These are phyloP conservation scores for Tychaedon coryphoeus DNA, from an alignment of 2,113 vertebrate genomes.

Conservation along the genomic window DNA sequence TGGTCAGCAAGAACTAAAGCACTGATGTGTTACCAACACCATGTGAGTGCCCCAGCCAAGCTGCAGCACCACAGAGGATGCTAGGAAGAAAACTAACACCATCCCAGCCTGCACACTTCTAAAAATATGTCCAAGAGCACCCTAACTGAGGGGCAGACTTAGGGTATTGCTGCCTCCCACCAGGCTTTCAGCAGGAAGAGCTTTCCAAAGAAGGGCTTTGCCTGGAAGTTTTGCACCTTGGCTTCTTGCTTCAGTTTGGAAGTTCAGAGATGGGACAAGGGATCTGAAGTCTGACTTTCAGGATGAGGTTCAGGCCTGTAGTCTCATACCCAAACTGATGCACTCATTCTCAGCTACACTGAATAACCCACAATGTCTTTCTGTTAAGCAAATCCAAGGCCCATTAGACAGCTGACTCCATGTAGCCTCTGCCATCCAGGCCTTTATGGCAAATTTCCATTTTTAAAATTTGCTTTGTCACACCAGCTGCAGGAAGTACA, in stretches of 20 bases:
- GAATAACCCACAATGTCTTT: not conserved
- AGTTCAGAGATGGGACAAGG: not conserved
- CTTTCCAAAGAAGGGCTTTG: not conserved
- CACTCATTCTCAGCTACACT: not conserved
- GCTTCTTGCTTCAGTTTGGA: not conserved
- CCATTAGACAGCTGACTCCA: not conserved
- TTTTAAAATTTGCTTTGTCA: not conserved
- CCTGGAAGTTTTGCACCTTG: not conserved
- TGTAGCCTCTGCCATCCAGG: not conserved
- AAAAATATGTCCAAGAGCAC: not conserved
- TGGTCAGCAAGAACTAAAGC: not conserved
- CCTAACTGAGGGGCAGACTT: not conserved
- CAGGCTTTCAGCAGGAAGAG: not conserved
- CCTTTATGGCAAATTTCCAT: not conserved
- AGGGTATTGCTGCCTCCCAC: not conserved
- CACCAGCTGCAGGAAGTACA: not conserved
- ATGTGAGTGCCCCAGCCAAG: not conserved
- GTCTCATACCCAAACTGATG: not conserved
- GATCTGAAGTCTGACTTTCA: not conserved
- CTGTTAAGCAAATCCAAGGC: not conserved
- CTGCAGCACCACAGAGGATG: not conserved
- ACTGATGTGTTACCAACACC: not conserved
- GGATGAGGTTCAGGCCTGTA: not conserved
- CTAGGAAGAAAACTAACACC: not conserved
- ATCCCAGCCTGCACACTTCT: not conserved